Conservation (phyloP, 2,113 vertebrate species). For the Oxygymnocypris stewartii region DNA sequence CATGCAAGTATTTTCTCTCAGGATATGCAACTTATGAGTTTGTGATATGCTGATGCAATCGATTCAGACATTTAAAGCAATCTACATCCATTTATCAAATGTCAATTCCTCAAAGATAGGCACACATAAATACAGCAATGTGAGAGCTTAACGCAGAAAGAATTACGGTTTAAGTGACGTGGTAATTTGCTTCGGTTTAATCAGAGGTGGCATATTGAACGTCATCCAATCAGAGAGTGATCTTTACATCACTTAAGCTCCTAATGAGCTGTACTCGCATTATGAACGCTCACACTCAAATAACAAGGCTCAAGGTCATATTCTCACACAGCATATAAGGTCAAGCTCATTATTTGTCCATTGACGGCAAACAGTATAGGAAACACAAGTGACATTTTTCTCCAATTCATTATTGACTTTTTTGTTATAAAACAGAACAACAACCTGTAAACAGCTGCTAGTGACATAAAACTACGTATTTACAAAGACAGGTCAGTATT, state of each 20-base stretch:
- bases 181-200: slow-evolving; percentile 26
- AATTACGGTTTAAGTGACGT: slow-evolving; percentile 1
- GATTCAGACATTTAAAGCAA: slow-evolving; percentile 27
- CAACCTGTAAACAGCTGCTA: background rate
- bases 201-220: slow-evolving; percentile 14
- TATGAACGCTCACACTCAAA: slow-evolving; percentile 1
- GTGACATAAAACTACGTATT: background rate
- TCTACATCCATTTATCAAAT: slow-evolving; percentile 29
- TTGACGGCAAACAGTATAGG: background rate
- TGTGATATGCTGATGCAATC: slow-evolving; percentile 30
- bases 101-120: background rate
- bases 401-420: background rate
- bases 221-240: slow-evolving; percentile 22
- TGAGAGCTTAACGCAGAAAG: background rate
- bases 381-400: background rate
- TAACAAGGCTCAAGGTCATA: slow-evolving; percentile 17
- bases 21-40: slow-evolving; percentile 34
- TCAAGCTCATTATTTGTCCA: slow-evolving; percentile 29
- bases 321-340: background rate
- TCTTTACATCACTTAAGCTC: slow-evolving; percentile 33
- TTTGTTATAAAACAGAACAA: background rate
- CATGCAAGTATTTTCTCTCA: background rate
- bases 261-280: background rate
- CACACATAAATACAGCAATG: background rate
- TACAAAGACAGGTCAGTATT: background rate